A percentile compares a stretch with the other conserved stretches of the same genome.
These are phyloP conservation scores for Drosophila murphyi DNA, from an alignment of 1,140 invertebrate species.

Conservation along the genomic window DNA sequence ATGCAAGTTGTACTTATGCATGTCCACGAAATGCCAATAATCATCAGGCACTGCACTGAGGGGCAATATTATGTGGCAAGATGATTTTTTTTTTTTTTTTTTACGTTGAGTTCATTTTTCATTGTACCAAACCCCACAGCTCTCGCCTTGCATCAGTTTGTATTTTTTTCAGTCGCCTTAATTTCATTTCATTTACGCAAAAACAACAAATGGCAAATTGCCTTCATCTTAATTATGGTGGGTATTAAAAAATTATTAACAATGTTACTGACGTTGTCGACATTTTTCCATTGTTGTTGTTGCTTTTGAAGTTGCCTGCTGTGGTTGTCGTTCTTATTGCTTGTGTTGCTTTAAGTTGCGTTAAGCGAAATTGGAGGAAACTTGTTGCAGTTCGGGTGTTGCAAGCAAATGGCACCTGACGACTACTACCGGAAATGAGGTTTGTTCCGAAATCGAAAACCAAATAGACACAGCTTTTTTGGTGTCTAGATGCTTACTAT, in stretches of 20 bases:
- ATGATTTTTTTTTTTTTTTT: conserved; percentile 54
- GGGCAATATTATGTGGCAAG: conserved; percentile 63
- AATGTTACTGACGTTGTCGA: conserved; percentile 54
- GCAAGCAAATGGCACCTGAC: conserved; percentile 22
- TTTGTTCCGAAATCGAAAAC: background rate
- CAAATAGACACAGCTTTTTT: background rate
- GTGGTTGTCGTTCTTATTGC: conserved; percentile 10
- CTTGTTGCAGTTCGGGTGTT: conserved; percentile 1
- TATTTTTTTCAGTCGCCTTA: conserved; percentile 45
- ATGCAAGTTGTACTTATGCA: conserved; percentile 73
- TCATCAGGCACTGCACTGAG: conserved; percentile 55
- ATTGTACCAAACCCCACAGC: background rate
- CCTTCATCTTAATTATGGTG: conserved; percentile 76
- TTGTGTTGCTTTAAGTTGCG: conserved; percentile 14
- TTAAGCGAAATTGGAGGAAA: conserved; percentile 13
- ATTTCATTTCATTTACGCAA: conserved; percentile 73
- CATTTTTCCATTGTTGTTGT: conserved; percentile 9
- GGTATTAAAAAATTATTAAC: conserved; percentile 76
- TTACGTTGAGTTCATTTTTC: conserved; percentile 55
- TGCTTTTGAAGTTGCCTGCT: background rate
- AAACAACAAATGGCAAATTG: conserved; percentile 70
- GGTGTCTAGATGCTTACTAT: too few species aligned
- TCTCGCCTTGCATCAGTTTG: conserved; percentile 6
- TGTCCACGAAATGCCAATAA: conserved; percentile 78
- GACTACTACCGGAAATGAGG: background rate